phyloP scores from a whole-genome alignment of 2,797 vertebrate species.

The Gymnodraco acuticeps region DNA sequence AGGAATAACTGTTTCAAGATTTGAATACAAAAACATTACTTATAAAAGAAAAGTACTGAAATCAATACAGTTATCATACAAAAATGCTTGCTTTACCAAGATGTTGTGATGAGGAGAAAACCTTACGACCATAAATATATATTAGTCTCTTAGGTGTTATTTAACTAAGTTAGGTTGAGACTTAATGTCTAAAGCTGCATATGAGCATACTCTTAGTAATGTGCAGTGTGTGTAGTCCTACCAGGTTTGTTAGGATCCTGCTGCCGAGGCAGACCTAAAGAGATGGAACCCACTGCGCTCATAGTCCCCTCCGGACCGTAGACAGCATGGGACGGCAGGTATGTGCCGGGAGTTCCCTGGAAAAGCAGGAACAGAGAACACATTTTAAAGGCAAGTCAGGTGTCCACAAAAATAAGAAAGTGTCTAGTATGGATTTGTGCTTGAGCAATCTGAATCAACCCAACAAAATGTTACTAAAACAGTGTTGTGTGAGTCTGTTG shows the following conservation, averaged over 20 bases:
- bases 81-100: slow-evolving; percentile 4
- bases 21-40: neutral
- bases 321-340: slow-evolving; percentile 92
- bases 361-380: slow-evolving; percentile 41
- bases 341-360: slow-evolving; percentile 97
- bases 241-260: slow-evolving; percentile 94
- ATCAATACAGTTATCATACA: neutral
- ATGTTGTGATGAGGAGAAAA: neutral
- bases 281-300: slow-evolving; percentile 95
- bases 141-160: slow-evolving; percentile 2
- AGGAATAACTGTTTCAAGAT: neutral
- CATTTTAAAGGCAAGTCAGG: slow-evolving; percentile 35
- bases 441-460: neutral
- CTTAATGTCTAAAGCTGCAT: neutral
- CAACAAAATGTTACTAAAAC: neutral
- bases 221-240: slow-evolving; percentile 70
- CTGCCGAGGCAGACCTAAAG: slow-evolving; percentile 94
- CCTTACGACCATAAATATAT: neutral
- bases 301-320: slow-evolving; percentile 93
- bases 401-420: slow-evolving; percentile 21
- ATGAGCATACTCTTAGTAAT: neutral
- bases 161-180: neutral
- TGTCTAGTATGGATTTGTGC: no score
- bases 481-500: neutral
- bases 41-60: neutral